These are phyloP conservation scores for Ramphastos sulfuratus DNA, from an alignment of 2,113 vertebrate species.

Conservation along the genomic window DNA sequence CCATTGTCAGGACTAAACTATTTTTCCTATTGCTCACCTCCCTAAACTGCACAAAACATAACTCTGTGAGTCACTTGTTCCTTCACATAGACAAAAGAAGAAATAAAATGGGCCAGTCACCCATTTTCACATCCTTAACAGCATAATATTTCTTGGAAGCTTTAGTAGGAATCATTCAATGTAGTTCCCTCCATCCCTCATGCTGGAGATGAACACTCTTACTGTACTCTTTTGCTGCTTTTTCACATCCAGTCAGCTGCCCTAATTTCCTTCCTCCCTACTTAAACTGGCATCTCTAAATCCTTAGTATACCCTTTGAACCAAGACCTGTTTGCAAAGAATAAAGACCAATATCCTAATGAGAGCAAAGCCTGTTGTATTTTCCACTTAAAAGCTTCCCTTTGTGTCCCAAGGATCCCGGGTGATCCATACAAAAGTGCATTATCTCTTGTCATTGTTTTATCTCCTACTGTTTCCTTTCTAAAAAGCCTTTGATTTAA, in stretches of 20 bases:
- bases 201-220: accelerated
- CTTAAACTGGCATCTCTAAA: conserved; percentile 13
- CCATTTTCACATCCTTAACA: neutral
- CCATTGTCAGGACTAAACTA: neutral
- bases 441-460: conserved; percentile 12
- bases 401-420: neutral
- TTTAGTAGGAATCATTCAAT: neutral
- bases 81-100: neutral
- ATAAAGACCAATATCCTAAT: neutral
- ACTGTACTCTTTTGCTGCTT: neutral
- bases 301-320: neutral
- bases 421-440: conserved; percentile 1
- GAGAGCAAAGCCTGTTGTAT: conserved; percentile 4
- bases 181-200: neutral
- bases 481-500: conserved; percentile 21
- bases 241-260: neutral
- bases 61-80: neutral
- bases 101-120: accelerated
- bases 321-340: conserved; percentile 1
- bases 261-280: neutral
- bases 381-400: conserved; percentile 37
- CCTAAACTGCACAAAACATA: neutral
- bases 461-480: neutral
- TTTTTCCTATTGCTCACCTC: neutral
- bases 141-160: neutral